Conservation (phyloP, 2,113 vertebrate genomes). For the Patagioenas fasciata region DNA sequence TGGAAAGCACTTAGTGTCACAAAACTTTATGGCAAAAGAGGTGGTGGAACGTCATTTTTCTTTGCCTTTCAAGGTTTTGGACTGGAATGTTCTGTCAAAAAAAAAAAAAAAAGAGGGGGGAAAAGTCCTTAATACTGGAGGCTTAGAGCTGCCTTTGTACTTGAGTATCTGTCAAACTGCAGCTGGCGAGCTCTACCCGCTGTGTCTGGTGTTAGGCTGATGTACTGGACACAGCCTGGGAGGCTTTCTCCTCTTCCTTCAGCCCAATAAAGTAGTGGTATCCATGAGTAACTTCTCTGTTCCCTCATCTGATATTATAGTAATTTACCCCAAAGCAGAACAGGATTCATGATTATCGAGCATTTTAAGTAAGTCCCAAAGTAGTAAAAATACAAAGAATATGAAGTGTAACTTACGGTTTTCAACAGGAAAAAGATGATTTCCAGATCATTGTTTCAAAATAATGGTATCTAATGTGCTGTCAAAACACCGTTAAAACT, state of each 20-base stretch:
- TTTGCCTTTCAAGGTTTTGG: neutral
- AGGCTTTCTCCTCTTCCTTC: neutral
- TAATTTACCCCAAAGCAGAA: neutral
- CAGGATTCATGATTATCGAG: neutral
- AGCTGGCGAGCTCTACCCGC: neutral
- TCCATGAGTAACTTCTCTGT: neutral
- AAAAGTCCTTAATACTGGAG: neutral
- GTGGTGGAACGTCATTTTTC: neutral
- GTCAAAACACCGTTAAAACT: neutral
- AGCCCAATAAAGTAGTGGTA: neutral
- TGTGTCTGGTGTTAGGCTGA: neutral
- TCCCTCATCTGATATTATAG: neutral
- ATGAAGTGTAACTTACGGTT: neutral
- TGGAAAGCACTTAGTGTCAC: neutral
- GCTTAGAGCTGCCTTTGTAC: neutral
- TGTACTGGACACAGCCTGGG: neutral
- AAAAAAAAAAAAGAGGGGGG: fast-evolving
- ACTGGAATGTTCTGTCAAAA: neutral
- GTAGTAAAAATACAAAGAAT: neutral
- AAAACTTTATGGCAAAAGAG: neutral
- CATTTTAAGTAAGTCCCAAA: neutral
- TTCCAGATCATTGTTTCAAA: neutral
- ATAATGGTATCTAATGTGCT: neutral
- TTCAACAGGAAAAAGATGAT: neutral
- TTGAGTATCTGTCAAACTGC: neutral